These are phyloP conservation scores for Fistularia tabacaria DNA, from an alignment of 2,797 vertebrate genomes.

Conservation along the genomic window DNA sequence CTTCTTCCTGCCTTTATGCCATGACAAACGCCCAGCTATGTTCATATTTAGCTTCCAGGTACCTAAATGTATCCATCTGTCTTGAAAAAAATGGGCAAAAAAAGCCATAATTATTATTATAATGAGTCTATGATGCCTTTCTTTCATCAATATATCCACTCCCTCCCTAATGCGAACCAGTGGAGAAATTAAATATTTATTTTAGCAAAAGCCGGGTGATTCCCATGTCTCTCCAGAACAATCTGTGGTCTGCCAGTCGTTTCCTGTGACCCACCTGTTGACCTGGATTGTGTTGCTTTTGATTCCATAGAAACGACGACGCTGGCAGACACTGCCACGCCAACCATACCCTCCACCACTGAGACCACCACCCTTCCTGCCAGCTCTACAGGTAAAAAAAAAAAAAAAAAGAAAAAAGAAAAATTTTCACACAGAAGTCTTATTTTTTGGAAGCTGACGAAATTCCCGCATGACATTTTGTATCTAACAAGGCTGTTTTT, in stretches of 20 bases:
- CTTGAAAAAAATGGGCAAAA: too few relatives aligned
- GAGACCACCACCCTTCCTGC: constrained; percentile 68
- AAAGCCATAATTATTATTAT: too few relatives aligned
- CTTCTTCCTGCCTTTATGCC: too few relatives aligned
- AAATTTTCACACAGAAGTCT: neutral
- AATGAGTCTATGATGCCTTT: too few relatives aligned
- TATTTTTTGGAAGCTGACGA: neutral
- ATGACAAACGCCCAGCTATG: too few relatives aligned
- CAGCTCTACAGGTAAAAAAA: constrained; percentile 64
- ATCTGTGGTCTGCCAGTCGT: too few relatives aligned
- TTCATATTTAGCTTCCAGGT: too few relatives aligned
- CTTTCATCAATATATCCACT: too few relatives aligned
- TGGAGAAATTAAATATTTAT: constrained; percentile 2
- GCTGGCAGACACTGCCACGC: constrained; percentile 77
- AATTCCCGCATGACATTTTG: too few relatives aligned
- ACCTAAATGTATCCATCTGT: too few relatives aligned
- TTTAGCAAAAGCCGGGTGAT: constrained; percentile 12
- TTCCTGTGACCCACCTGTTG: constrained; percentile 2
- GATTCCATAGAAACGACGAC: constrained; percentile 81
- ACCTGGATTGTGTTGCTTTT: constrained; percentile 11
- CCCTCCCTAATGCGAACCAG: too few relatives aligned
- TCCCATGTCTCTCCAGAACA: neutral
- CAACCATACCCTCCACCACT: constrained; percentile 76
- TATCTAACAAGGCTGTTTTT: neutral
- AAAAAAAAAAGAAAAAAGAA: neutral